Percentiles rank a stretch among this genome's conserved stretches.
These are phyloP conservation scores for Papilio aristodemus DNA, from an alignment of 1,140 invertebrate species.

Conservation along the genomic window DNA sequence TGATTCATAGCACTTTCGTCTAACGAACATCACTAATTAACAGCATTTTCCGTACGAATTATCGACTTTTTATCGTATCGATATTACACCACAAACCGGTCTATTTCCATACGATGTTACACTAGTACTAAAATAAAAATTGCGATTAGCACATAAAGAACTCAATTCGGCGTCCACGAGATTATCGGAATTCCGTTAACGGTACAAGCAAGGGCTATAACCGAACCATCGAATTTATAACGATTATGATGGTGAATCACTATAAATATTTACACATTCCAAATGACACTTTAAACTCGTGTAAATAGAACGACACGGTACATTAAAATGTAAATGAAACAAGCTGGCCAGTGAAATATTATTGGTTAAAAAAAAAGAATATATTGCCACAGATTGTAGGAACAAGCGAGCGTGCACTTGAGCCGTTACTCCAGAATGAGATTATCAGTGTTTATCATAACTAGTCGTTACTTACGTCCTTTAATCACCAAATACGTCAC, in stretches of 20 bases:
- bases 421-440: conserved; percentile 66
- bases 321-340: conserved; percentile 12
- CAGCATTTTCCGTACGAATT: conserved; percentile 47
- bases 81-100: conserved; percentile 50
- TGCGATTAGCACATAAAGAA: conserved; percentile 13
- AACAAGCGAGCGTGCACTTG: conserved; percentile 62
- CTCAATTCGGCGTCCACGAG: conserved; percentile 22
- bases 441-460: conserved; percentile 75
- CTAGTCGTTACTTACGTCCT: conserved; percentile 70
- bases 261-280: conserved; percentile 15
- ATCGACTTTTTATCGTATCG: conserved; percentile 51
- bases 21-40: conserved; percentile 50
- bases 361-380: conserved; percentile 37
- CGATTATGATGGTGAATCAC: conserved; percentile 19
- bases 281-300: conserved; percentile 9
- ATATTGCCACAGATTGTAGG: conserved; percentile 48
- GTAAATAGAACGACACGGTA: conserved; percentile 25
- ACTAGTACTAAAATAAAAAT: conserved; percentile 42
- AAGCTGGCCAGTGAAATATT: conserved; percentile 12
- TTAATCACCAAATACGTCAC: conserved; percentile 71
- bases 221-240: conserved; percentile 23
- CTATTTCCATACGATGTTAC: conserved; percentile 41
- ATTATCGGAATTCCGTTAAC: conserved; percentile 28
- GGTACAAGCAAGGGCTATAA: conserved; percentile 20
- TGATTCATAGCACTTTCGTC: conserved; percentile 64